A percentile compares a stretch with the other conserved stretches of the same genome.
Evolutionary conservation across 2,888 invertebrate genomes (phyloP).

Genomic region (Scaeva pyrastri): DNA sequence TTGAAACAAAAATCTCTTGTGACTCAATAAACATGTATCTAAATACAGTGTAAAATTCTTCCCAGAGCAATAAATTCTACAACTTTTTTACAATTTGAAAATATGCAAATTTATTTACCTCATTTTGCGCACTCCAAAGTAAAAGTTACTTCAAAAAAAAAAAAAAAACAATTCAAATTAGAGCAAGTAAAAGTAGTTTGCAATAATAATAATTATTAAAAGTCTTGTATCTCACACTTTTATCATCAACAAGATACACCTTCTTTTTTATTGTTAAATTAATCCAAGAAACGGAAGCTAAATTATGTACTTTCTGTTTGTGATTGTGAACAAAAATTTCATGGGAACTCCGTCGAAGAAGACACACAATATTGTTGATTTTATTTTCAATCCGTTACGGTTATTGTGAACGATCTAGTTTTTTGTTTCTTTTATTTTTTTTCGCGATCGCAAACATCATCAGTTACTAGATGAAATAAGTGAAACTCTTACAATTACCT

Average conservation of each 20-base stretch:
- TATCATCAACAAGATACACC: slow-evolving; percentile 40
- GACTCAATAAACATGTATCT: too few species aligned
- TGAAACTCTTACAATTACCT: slow-evolving; percentile 51
- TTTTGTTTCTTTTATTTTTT: slow-evolving; percentile 13
- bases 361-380: slow-evolving; percentile 47
- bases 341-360: slow-evolving; percentile 44
- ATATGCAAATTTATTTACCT: slow-evolving; percentile 26
- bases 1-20: too few species aligned
- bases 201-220: slow-evolving; percentile 33
- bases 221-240: slow-evolving; percentile 20
- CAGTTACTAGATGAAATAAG: slow-evolving; percentile 32
- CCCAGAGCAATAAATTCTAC: neutral
- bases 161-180: neutral
- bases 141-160: slow-evolving; percentile 31
- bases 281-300: slow-evolving; percentile 59
- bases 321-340: slow-evolving; percentile 22
- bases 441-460: neutral
- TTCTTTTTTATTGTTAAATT: slow-evolving; percentile 40
- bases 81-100: neutral
- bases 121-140: slow-evolving; percentile 36
- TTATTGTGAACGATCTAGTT: slow-evolving; percentile 54
- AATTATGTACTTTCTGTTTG: slow-evolving; percentile 54
- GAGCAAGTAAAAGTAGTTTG: slow-evolving; percentile 57
- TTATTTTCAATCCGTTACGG: slow-evolving; percentile 8
- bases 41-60: neutral